Conservation (phyloP, 2,888 invertebrate species). For the Cephalotes varians region DNA sequence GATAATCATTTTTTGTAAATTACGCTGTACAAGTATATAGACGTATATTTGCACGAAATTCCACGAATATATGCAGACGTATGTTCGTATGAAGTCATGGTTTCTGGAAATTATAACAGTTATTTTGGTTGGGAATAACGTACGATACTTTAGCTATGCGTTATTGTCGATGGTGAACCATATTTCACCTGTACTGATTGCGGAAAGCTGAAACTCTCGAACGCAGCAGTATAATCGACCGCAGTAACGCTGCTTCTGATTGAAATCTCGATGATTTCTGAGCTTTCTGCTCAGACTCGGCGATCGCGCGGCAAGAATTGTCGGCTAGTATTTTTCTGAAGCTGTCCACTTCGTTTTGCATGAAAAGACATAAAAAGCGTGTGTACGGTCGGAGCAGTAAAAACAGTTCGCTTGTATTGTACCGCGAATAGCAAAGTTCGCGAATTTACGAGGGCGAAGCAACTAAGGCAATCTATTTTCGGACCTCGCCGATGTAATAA, state of each 20-base stretch:
- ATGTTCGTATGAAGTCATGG: conserved; percentile 68
- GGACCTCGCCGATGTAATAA: conserved; percentile 11
- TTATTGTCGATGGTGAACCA: conserved; percentile 52
- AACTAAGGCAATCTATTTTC: conserved; percentile 34
- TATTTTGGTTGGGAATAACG: conserved; percentile 76
- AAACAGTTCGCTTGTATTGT: background rate
- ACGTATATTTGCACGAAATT: conserved; percentile 63
- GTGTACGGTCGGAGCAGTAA: conserved; percentile 1
- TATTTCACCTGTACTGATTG: conserved; percentile 63
- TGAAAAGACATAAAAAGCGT: conserved; percentile 30
- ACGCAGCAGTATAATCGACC: conserved; percentile 62
- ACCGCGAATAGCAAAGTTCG: conserved; percentile 4
- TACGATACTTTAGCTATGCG: conserved; percentile 39
- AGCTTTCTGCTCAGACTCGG: conserved; percentile 51
- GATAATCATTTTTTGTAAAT: conserved; percentile 43
- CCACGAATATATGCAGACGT: conserved; percentile 41
- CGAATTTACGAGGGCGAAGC: conserved; percentile 26
- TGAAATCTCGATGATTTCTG: conserved; percentile 80
- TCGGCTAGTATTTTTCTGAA: conserved; percentile 33
- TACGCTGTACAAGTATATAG: conserved; percentile 13
- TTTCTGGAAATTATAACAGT: conserved; percentile 69
- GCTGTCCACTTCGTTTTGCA: conserved; percentile 2
- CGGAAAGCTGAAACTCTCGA: conserved; percentile 65
- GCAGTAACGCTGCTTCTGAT: conserved; percentile 78
- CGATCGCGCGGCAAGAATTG: conserved; percentile 10